These are phyloP conservation scores for Xestia sexstrigata DNA, from an alignment of 2,888 invertebrate genomes.

Conservation along the genomic window DNA sequence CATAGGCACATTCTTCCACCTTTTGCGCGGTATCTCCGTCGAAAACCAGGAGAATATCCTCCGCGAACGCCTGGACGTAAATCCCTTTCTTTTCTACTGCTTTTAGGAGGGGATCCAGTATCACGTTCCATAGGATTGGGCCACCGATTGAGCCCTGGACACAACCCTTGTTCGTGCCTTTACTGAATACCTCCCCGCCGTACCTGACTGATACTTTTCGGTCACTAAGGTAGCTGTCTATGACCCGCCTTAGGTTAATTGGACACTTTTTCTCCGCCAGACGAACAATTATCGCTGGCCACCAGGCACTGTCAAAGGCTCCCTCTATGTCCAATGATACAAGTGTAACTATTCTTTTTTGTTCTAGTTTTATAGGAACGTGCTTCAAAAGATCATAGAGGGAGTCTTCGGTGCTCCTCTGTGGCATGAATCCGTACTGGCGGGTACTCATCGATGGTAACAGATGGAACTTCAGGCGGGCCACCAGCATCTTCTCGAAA, in stretches of 20 bases:
- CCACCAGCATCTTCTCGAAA: neutral
- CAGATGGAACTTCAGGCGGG: neutral
- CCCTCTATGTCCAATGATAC: neutral
- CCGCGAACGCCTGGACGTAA: neutral
- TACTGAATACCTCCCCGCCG: neutral
- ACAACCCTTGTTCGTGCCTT: neutral
- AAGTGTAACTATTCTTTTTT: neutral
- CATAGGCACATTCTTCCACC: neutral
- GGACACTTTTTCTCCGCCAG: neutral
- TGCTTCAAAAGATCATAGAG: too few relatives aligned
- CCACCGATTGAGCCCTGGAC: constrained; percentile 3
- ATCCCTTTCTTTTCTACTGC: neutral
- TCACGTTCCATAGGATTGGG: neutral
- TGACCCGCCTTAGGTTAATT: neutral
- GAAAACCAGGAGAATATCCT: neutral
- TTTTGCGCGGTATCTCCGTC: neutral
- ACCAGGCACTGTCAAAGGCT: too few relatives aligned
- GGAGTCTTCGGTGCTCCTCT: too few relatives aligned
- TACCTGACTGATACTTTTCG: neutral
- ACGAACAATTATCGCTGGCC: too few relatives aligned
- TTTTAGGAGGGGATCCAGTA: neutral
- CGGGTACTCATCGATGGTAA: neutral
- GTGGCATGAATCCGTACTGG: neutral
- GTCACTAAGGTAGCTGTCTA: neutral
- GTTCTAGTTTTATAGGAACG: too few relatives aligned